Percentiles rank a stretch among this genome's conserved stretches.
Evolutionary conservation across 2,797 vertebrate species (phyloP).

Genomic region (Threskiornis aethiopicus): DNA sequence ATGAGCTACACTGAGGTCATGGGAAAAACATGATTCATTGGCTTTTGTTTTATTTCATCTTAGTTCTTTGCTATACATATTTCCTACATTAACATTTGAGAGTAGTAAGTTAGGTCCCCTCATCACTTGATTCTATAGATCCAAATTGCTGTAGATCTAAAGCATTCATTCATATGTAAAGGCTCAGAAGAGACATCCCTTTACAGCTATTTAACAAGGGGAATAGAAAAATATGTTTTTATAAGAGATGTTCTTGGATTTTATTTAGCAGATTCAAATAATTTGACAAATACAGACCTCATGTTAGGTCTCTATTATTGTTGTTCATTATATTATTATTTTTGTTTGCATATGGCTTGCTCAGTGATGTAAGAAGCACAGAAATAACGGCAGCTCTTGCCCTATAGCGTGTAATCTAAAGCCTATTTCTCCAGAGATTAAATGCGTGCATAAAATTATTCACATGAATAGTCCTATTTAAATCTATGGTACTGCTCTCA

Average conservation of each 20-base stretch:
- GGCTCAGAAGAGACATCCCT: neutral
- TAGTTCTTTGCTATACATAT: neutral
- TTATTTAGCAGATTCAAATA: constrained; percentile 22
- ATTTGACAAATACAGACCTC: neutral
- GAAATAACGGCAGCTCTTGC: constrained; percentile 4
- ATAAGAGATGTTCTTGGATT: neutral
- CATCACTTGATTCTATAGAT: neutral
- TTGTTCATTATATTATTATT: constrained; percentile 18
- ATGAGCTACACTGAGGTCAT: neutral
- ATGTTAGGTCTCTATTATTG: neutral
- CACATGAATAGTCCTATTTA: constrained; percentile 28
- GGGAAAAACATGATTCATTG: neutral
- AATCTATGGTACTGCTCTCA: constrained; percentile 3
- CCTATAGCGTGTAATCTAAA: neutral
- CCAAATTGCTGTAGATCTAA: neutral
- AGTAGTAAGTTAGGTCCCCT: neutral
- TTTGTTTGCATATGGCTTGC: constrained; percentile 21
- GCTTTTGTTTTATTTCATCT: neutral
- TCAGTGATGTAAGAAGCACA: constrained; percentile 11
- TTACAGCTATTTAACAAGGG: neutral
- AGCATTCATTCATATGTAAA: neutral
- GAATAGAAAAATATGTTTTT: neutral
- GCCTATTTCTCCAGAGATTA: constrained; percentile 12
- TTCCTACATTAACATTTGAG: neutral
- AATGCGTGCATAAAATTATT: constrained; percentile 34